phyloP scores from a whole-genome alignment of 1,140 invertebrate genomes.

The Eriosoma lanigerum region DNA sequence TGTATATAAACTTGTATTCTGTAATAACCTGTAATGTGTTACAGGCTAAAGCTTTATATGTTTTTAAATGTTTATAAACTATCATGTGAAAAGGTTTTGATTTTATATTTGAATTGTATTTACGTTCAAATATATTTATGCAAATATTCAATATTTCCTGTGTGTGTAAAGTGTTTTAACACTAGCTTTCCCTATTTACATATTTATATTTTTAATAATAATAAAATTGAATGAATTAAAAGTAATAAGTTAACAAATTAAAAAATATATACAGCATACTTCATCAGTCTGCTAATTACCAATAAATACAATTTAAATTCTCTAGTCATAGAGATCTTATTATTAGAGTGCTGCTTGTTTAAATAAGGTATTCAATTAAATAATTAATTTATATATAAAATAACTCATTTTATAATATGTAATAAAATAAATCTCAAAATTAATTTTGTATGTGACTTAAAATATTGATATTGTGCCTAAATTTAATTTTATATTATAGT shows the following conservation, averaged over 20 bases:
- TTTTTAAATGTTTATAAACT: conserved; percentile 15
- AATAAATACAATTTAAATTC: conserved; percentile 25
- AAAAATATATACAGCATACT: too few species aligned
- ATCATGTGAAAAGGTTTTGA: not conserved
- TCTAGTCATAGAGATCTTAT: conserved; percentile 43
- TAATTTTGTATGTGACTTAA: not conserved
- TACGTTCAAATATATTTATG: not conserved
- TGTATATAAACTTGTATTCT: conserved; percentile 15
- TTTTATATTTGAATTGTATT: not conserved
- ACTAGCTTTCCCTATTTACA: not conserved
- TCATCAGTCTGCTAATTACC: conserved; percentile 15
- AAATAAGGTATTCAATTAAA: conserved; percentile 4
- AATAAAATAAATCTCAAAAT: conserved; percentile 8
- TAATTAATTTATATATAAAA: conserved; percentile 22
- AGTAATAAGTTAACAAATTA: not conserved
- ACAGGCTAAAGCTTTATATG: conserved; percentile 20
- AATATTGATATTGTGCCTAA: not conserved
- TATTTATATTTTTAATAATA: conserved; percentile 10
- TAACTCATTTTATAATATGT: not conserved
- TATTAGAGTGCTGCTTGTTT: conserved; percentile 20
- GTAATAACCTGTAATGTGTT: conserved; percentile 19
- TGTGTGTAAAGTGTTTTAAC: not conserved
- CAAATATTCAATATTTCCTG: not conserved
- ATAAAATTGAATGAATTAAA: not conserved
- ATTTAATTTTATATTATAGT: not conserved